Conservation (phyloP, 2,797 vertebrate genomes). For the Pterois miles region DNA sequence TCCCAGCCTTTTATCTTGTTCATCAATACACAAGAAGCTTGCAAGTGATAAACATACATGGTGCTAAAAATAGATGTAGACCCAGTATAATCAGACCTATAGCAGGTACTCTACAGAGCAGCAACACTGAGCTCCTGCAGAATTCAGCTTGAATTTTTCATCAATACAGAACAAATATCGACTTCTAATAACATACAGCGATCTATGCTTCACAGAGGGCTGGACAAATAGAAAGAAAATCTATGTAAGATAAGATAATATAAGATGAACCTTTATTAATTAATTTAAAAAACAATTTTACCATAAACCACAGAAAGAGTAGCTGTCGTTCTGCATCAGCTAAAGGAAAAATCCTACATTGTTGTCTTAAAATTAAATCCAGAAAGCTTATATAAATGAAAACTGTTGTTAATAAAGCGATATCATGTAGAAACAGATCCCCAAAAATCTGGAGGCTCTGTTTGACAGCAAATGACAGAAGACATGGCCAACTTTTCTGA, state of each 20-base stretch:
- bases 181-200: not conserved
- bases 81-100: not conserved
- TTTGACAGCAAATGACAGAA: slow-evolving; percentile 7
- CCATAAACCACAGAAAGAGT: not conserved
- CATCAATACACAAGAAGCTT: slow-evolving; percentile 9
- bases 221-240: not conserved
- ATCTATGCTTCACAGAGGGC: not conserved
- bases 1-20: slow-evolving; percentile 26
- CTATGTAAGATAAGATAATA: too few relatives aligned
- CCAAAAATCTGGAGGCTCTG: slow-evolving; percentile 26
- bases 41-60: not conserved
- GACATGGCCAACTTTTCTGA: not conserved
- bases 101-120: not conserved
- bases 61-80: not conserved
- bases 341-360: not conserved
- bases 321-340: not conserved
- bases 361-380: not conserved
- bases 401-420: slow-evolving; percentile 8
- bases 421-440: slow-evolving; percentile 24
- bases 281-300: not conserved
- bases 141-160: not conserved
- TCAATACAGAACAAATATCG: not conserved
- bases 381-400: slow-evolving; percentile 2
- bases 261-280: too few relatives aligned
- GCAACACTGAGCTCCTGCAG: not conserved